Evolutionary conservation across 2,113 vertebrate genomes (phyloP).

Genomic region (Colistium nudipinnis): DNA sequence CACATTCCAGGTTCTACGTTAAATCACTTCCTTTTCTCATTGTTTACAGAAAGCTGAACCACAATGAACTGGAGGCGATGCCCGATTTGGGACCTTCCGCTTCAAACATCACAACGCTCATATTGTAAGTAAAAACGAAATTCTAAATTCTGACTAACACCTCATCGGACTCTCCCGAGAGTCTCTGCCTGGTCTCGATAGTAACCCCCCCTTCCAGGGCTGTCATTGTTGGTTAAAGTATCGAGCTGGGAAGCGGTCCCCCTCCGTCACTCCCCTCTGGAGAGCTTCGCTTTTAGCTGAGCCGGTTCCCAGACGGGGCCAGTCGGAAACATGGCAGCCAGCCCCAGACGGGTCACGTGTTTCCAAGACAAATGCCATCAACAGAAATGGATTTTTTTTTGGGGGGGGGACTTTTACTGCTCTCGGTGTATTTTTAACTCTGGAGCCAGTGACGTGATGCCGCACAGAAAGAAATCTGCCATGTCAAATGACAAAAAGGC

Average conservation of each 20-base stretch:
- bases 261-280: constrained; percentile 25
- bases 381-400: constrained; percentile 58
- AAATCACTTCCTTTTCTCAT: not conserved
- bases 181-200: not conserved
- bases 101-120: constrained; percentile 88
- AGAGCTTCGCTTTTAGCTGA: constrained; percentile 46
- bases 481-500: constrained; percentile 21
- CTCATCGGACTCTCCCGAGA: constrained; percentile 8
- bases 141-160: not conserved
- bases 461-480: constrained; percentile 21
- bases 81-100: constrained; percentile 87
- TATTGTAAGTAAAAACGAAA: constrained; percentile 90
- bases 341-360: constrained; percentile 66
- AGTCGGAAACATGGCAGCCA: constrained; percentile 57
- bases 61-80: constrained; percentile 89
- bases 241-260: constrained; percentile 26
- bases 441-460: constrained; percentile 34
- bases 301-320: constrained; percentile 65
- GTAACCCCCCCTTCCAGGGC: constrained; percentile 18
- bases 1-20: too few species aligned
- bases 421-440: constrained; percentile 63
- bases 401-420: constrained; percentile 30
- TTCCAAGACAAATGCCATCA: constrained; percentile 64
- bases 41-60: constrained; percentile 88
- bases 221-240: constrained; percentile 53